Conservation (phyloP, 2,888 invertebrate species). For the Acronicta aceris region DNA sequence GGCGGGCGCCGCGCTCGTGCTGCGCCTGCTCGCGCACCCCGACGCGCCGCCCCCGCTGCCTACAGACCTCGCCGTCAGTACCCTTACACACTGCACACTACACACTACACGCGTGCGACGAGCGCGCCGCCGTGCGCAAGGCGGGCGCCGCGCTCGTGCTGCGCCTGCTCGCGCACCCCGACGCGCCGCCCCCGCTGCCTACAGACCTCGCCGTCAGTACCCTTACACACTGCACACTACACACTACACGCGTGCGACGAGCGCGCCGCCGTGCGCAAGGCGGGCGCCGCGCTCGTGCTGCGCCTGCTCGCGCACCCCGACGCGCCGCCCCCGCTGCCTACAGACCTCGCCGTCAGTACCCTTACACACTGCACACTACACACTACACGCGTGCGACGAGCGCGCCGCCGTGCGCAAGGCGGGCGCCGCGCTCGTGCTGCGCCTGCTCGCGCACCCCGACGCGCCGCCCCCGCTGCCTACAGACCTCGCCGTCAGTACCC, state of each 20-base stretch:
- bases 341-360: slow-evolving; percentile 62
- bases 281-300: slow-evolving; percentile 75
- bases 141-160: slow-evolving; percentile 76
- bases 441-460: slow-evolving; percentile 59
- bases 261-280: slow-evolving; percentile 79
- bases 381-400: slow-evolving; percentile 76
- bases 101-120: slow-evolving; percentile 70
- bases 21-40: slow-evolving; percentile 63
- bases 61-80: slow-evolving; percentile 63
- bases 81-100: too few relatives aligned
- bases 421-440: slow-evolving; percentile 74
- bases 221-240: too few relatives aligned
- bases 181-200: slow-evolving; percentile 30
- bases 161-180: slow-evolving; percentile 61
- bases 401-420: slow-evolving; percentile 79
- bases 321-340: slow-evolving; percentile 33
- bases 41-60: slow-evolving; percentile 28
- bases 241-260: slow-evolving; percentile 73
- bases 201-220: slow-evolving; percentile 62
- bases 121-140: slow-evolving; percentile 80
- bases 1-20: slow-evolving; percentile 67
- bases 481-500: slow-evolving; percentile 61
- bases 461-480: slow-evolving; percentile 35
- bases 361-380: too few relatives aligned
- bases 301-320: slow-evolving; percentile 61